phyloP scores from a whole-genome alignment of 2,888 invertebrate species.

The Protonemura montana region DNA sequence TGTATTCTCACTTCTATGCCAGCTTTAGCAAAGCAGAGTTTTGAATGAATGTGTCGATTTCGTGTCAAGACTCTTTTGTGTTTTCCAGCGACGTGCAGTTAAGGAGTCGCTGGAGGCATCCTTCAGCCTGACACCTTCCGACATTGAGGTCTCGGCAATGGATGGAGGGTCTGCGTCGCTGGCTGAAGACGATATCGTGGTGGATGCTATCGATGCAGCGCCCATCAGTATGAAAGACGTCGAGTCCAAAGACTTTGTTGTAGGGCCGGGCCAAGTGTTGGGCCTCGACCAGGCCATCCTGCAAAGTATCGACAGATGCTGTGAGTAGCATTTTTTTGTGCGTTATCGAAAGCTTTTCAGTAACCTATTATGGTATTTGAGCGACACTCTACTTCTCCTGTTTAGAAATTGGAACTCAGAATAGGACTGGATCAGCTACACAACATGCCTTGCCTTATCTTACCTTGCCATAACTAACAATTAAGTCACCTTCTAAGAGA shows the following conservation, averaged over 20 bases:
- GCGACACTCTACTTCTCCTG: no score
- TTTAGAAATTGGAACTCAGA: no score
- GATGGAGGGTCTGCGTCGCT: conserved; percentile 49
- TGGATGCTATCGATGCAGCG: conserved; percentile 67
- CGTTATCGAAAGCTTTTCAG: no score
- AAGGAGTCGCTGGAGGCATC: conserved; percentile 68
- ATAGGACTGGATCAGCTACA: no score
- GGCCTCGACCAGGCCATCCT: conserved; percentile 91
- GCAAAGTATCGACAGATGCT: conserved; percentile 89
- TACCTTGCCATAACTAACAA: no score
- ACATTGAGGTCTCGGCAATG: neutral
- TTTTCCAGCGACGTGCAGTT: conserved; percentile 64
- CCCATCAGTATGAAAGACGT: conserved; percentile 41
- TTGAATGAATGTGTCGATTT: no score
- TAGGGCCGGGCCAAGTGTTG: conserved; percentile 80
- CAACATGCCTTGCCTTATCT: no score
- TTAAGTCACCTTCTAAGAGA: no score
- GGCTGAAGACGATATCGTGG: conserved; percentile 76
- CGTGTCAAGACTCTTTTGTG: no score
- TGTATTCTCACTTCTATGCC: no score
- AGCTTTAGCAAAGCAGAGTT: no score
- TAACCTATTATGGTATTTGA: no score
- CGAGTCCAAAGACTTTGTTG: conserved; percentile 69
- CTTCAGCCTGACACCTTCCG: conserved; percentile 46
- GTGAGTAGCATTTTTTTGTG: conserved; percentile 59